Conservation (phyloP, 2,888 invertebrate genomes). For the Pandemis cinnamomeana region DNA sequence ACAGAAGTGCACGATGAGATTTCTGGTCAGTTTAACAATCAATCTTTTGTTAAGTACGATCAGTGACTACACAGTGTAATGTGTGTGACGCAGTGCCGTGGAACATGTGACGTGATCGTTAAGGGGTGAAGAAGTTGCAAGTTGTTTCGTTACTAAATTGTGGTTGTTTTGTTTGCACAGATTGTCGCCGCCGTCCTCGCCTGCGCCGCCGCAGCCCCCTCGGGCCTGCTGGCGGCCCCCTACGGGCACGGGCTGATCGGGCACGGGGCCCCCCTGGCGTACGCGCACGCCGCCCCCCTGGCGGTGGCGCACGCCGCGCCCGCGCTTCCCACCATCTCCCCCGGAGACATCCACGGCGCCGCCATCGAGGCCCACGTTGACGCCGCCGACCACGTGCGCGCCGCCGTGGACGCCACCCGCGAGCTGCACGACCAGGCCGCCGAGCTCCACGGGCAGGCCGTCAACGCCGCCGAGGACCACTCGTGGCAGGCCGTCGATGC, state of each 20-base stretch:
- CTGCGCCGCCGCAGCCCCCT: conserved; percentile 48
- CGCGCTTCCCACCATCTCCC: conserved; percentile 75
- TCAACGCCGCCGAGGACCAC: conserved; percentile 80
- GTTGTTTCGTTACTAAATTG: background rate
- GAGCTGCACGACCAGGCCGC: conserved; percentile 78
- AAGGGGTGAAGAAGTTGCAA: background rate
- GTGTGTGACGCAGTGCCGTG: conserved; percentile 4
- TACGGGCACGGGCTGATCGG: conserved; percentile 51
- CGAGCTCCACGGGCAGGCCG: conserved; percentile 75
- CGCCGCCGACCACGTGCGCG: conserved; percentile 77
- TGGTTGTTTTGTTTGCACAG: conserved; percentile 62
- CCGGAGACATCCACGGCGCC: conserved; percentile 75
- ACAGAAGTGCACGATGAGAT: conserved; percentile 84
- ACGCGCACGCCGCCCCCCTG: conserved; percentile 48
- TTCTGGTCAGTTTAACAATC: conserved; percentile 72
- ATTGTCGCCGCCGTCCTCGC: conserved; percentile 82
- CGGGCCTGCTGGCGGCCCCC: conserved; percentile 45
- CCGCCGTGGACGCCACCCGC: conserved; percentile 73
- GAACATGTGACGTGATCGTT: background rate
- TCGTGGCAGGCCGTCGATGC: conserved; percentile 79
- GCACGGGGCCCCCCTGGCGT: conserved; percentile 56
- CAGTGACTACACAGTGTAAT: background rate
- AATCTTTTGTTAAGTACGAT: background rate
- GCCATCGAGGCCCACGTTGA: conserved; percentile 80
- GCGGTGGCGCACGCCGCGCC: conserved; percentile 43